Evolutionary conservation across 1,140 invertebrate species (phyloP).

Genomic region (Telenomus remus): DNA sequence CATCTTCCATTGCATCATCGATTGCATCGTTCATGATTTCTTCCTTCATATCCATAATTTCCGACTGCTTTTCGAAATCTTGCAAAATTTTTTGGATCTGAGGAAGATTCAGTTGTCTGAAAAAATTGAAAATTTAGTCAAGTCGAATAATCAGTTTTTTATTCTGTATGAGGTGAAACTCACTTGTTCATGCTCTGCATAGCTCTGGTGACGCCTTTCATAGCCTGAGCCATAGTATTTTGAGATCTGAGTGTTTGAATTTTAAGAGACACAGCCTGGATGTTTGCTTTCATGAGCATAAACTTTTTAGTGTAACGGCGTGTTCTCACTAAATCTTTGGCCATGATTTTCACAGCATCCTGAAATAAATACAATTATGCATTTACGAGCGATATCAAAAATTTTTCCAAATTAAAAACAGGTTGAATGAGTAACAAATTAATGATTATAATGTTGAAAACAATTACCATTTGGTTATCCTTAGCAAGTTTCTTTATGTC

Average conservation of each 20-base stretch:
- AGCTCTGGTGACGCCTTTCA: conserved; percentile 99
- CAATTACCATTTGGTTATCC: conserved; percentile 96
- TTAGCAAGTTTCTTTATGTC: conserved; percentile 99
- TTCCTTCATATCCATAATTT: conserved; percentile 99
- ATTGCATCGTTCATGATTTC: conserved; percentile 99
- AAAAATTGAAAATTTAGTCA: conserved; percentile 26
- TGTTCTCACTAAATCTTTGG: conserved; percentile 98
- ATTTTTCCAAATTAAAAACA: no score
- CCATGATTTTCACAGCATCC: conserved; percentile 99
- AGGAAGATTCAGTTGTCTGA: conserved; percentile 94
- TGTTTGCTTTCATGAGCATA: conserved; percentile 99
- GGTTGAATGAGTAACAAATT: no score
- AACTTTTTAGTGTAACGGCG: conserved; percentile 98
- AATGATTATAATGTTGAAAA: conserved; percentile 5
- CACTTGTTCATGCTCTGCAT: conserved; percentile 99
- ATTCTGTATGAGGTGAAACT: conserved; percentile 13
- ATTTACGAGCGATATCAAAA: no score
- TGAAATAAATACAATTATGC: conserved; percentile 72
- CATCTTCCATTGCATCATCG: conserved; percentile 99
- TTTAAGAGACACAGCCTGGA: conserved; percentile 98
- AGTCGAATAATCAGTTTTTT: background rate
- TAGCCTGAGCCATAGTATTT: conserved; percentile 99
- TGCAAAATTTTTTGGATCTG: conserved; percentile 99
- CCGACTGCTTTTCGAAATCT: conserved; percentile 99
- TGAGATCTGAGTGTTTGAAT: conserved; percentile 98